Evolutionary conservation across 2,797 vertebrate genomes (phyloP).

Genomic region (Echiichthys vipera): DNA sequence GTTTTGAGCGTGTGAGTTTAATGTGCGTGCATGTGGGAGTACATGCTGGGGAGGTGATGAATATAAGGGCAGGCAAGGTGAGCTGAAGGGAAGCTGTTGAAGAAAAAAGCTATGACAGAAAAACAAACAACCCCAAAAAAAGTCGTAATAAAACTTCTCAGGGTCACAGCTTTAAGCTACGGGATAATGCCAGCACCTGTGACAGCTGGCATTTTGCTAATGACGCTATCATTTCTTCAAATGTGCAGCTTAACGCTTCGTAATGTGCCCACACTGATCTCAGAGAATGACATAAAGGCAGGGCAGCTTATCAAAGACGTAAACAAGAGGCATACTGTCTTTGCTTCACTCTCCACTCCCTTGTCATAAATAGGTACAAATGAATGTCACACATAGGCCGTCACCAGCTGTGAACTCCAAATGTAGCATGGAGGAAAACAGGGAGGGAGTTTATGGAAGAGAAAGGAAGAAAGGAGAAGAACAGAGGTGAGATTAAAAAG

Average conservation of each 20-base stretch:
- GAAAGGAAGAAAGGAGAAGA: background rate
- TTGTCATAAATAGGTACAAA: slow-evolving; percentile 32
- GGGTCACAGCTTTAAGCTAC: slow-evolving; percentile 43
- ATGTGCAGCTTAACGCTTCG: slow-evolving; percentile 30
- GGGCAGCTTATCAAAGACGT: background rate
- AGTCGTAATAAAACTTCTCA: slow-evolving; percentile 55
- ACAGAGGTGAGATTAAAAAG: background rate
- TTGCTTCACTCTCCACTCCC: slow-evolving; percentile 1
- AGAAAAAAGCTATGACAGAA: slow-evolving; percentile 43
- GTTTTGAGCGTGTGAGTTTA: slow-evolving; percentile 21
- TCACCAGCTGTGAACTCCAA: slow-evolving; percentile 35
- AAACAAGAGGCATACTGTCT: slow-evolving; percentile 6
- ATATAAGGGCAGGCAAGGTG: slow-evolving; percentile 72
- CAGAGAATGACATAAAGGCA: slow-evolving; percentile 11
- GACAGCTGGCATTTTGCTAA: slow-evolving; percentile 58
- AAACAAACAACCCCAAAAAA: slow-evolving; percentile 55
- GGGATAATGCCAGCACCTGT: slow-evolving; percentile 38
- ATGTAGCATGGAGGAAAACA: slow-evolving; percentile 5
- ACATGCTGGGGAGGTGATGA: slow-evolving; percentile 55
- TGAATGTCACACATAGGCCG: slow-evolving; percentile 36
- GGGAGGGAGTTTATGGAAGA: slow-evolving; percentile 3
- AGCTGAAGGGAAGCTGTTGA: slow-evolving; percentile 54
- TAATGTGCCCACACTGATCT: slow-evolving; percentile 22
- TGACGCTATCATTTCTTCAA: slow-evolving; percentile 28
- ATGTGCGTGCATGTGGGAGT: slow-evolving; percentile 26